Evolutionary conservation across 2,113 vertebrate species (phyloP).

Genomic region (Campylomormyrus numenius): DNA sequence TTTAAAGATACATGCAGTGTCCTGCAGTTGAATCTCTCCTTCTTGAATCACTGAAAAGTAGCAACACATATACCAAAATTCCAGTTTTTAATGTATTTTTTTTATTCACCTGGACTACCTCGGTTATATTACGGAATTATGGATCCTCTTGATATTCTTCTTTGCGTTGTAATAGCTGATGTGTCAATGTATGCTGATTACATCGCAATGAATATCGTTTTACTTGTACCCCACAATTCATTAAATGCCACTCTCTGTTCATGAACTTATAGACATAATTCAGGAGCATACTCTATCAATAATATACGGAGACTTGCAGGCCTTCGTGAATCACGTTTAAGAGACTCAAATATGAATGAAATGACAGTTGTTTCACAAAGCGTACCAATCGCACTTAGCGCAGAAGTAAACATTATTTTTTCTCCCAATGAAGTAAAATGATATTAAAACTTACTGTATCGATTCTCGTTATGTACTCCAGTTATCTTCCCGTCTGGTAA

Average conservation of each 20-base stretch:
- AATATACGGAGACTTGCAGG: background rate
- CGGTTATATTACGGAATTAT: background rate
- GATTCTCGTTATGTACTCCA: slow-evolving; percentile 81
- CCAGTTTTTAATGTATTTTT: background rate
- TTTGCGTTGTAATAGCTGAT: background rate
- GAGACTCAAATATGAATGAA: background rate
- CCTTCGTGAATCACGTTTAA: background rate
- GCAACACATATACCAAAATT: background rate
- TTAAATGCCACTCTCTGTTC: background rate
- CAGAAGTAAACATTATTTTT: background rate
- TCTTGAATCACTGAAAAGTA: background rate
- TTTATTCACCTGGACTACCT: background rate
- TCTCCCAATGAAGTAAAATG: background rate
- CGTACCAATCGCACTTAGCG: background rate
- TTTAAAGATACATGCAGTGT: slow-evolving; percentile 12
- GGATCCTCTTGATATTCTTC: background rate
- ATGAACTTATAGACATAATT: background rate
- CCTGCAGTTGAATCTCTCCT: background rate
- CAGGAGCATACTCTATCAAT: background rate
- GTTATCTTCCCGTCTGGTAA: slow-evolving; percentile 81
- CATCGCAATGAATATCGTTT: background rate
- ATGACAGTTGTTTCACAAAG: background rate
- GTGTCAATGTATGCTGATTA: background rate
- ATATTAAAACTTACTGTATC: slow-evolving; percentile 74
- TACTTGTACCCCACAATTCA: background rate